phyloP scores from a whole-genome alignment of 2,888 invertebrate species.

The Prosopocoilus inquinatus region DNA sequence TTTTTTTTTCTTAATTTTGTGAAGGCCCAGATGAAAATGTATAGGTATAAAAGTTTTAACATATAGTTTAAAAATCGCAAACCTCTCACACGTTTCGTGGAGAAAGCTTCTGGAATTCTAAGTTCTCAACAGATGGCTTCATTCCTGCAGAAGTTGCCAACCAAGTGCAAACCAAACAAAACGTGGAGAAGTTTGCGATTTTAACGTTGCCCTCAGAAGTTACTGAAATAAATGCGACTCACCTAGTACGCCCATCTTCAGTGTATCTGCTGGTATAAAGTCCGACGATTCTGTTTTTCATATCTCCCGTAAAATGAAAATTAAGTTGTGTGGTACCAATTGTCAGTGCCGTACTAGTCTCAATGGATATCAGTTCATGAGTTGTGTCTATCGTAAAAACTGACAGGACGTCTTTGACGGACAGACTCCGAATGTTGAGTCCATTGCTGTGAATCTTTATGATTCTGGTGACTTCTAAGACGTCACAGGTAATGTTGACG shows the following conservation, averaged over 20 bases:
- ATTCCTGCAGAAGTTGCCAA: too few relatives aligned
- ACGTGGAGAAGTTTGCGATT: too few relatives aligned
- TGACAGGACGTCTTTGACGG: constrained; percentile 32
- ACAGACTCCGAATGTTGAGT: constrained; percentile 54
- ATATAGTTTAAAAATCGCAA: too few relatives aligned
- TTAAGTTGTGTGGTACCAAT: constrained; percentile 33
- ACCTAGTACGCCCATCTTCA: constrained; percentile 43
- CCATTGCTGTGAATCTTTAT: constrained; percentile 64
- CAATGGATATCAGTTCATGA: constrained; percentile 39
- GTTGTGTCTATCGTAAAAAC: constrained; percentile 30
- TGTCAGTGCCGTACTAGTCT: not conserved
- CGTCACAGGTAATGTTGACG: constrained; percentile 53
- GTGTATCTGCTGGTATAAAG: constrained; percentile 61
- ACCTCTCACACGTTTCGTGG: too few relatives aligned
- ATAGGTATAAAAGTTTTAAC: too few relatives aligned
- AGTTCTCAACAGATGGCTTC: too few relatives aligned
- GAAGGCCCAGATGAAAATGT: too few relatives aligned
- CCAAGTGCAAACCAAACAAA: too few relatives aligned
- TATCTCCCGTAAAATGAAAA: constrained; percentile 54
- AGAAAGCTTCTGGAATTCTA: too few relatives aligned
- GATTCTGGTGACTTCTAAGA: constrained; percentile 48
- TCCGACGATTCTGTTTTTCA: constrained; percentile 58
- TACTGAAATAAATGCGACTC: not conserved
- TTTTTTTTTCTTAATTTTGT: too few relatives aligned
- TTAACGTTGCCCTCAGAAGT: too few relatives aligned